Conservation (phyloP, 2,113 vertebrate genomes). For the western clawed frog (Xenopus tropicalis) region UCB_Xtro_10.0 CM004451.2:65307501-65308000, state of each 20-base stretch:
- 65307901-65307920: constrained; percentile 65
- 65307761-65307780: constrained; percentile 65
- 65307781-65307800: constrained; percentile 67
- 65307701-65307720: background rate
- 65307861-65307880: constrained; percentile 61
- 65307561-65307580: too few species aligned
- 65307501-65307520: too few species aligned
- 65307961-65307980: constrained; percentile 71
- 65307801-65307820: constrained; percentile 69
- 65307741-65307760: constrained; percentile 52
- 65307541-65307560: too few species aligned
- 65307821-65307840: constrained; percentile 71
- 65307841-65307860: constrained; percentile 65
- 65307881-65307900: constrained; percentile 60
- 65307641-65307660: too few species aligned
- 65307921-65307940: constrained; percentile 72
- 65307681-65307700: background rate
- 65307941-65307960: constrained; percentile 78
- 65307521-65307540: too few species aligned
- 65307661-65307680: too few species aligned
- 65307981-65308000: constrained; percentile 67
- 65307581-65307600: too few species aligned
- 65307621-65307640: too few species aligned
- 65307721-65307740: background rate
- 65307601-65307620: background rate